Evolutionary conservation across 2,113 vertebrate genomes (phyloP).

Genomic region (Oreochromis aureus): DNA sequence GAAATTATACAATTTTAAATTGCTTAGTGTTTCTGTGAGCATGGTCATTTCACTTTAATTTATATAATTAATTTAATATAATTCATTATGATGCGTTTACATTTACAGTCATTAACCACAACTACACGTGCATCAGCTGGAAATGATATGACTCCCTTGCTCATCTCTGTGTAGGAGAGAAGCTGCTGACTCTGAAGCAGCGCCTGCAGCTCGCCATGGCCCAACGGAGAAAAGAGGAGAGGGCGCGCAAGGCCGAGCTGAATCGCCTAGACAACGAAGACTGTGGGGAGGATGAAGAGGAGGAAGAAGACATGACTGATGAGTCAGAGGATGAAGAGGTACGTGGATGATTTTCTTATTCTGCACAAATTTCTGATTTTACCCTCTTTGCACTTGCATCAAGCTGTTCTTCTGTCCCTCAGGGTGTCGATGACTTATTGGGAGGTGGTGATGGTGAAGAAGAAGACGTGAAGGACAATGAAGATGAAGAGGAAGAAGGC

Average conservation of each 20-base stretch:
- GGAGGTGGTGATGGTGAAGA: conserved; percentile 61
- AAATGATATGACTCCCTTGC: background rate
- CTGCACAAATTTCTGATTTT: background rate
- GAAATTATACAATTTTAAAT: background rate
- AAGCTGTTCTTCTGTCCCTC: background rate
- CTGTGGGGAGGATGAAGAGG: conserved; percentile 79
- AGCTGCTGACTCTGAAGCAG: conserved; percentile 86
- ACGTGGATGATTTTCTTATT: background rate
- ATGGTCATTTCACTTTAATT: accelerated
- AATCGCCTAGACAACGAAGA: conserved; percentile 93
- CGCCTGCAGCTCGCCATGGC: conserved; percentile 95
- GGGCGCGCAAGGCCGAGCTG: conserved; percentile 80
- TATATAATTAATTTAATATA: background rate
- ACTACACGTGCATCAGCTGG: background rate
- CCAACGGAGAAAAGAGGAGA: conserved; percentile 82
- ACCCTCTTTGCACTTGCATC: background rate
- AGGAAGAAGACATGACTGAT: conserved; percentile 86
- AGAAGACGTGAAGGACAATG: conserved; percentile 37
- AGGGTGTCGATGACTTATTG: conserved; percentile 80
- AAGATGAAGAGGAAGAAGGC: conserved; percentile 62
- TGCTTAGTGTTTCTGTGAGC: background rate
- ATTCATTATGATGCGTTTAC: background rate
- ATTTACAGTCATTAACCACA: background rate
- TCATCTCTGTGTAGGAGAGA: conserved; percentile 76
- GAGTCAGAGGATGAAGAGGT: conserved; percentile 83